Percentiles rank a stretch among this genome's conserved stretches.
Evolutionary conservation across 2,113 vertebrate genomes (phyloP).

Genomic region (Anolis sagrei): DNA sequence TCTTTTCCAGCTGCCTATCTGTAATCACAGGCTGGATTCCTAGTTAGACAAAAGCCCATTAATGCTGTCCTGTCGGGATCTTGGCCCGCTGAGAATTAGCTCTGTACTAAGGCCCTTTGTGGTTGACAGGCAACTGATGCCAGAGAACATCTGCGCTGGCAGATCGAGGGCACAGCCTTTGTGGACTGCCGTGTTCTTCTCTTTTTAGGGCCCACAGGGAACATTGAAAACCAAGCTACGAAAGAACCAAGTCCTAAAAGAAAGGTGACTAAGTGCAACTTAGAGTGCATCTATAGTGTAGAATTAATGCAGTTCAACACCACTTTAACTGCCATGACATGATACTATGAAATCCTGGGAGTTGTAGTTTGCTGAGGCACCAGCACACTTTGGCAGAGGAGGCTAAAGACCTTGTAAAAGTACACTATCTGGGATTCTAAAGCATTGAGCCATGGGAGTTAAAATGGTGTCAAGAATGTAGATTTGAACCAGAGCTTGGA

Average conservation of each 20-base stretch:
- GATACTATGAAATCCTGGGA: too few species aligned
- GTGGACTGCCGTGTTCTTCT: neutral
- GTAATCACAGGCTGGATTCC: neutral
- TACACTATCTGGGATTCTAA: too few species aligned
- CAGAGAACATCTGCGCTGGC: constrained; percentile 26
- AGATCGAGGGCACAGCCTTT: constrained; percentile 32
- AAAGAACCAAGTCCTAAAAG: neutral
- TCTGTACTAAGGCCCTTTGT: constrained; percentile 16
- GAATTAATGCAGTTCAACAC: too few species aligned
- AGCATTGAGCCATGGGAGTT: too few species aligned
- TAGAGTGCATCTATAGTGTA: neutral
- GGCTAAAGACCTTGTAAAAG: too few species aligned
- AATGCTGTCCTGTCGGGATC: neutral
- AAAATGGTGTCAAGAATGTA: neutral
- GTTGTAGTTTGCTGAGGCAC: too few species aligned
- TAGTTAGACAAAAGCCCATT: constrained; percentile 28
- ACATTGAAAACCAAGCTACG: neutral
- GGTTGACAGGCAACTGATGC: constrained; percentile 5
- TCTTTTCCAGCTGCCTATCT: neutral
- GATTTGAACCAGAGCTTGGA: neutral
- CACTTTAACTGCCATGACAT: too few species aligned
- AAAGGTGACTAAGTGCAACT: neutral
- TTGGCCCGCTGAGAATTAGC: neutral
- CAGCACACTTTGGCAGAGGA: too few species aligned
- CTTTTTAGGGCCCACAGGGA: constrained; percentile 11